A percentile compares a stretch with the other conserved stretches of the same genome.
Conservation (phyloP, 2,888 invertebrate genomes). For the Tetrapedia diversipes region DNA sequence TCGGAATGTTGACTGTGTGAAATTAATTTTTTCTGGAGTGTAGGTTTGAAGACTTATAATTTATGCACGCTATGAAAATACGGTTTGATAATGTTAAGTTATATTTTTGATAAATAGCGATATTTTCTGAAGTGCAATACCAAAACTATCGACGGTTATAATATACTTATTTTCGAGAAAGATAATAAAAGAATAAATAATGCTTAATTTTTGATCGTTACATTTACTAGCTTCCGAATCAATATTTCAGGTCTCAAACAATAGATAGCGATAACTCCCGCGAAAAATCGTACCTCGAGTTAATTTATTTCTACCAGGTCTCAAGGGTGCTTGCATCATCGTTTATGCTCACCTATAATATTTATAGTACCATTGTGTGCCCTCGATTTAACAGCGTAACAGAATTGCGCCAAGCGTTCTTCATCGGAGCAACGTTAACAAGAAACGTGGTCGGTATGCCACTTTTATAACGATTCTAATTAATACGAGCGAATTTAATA, state of each 20-base stretch:
- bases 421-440: background rate
- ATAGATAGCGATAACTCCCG: background rate
- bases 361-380: background rate
- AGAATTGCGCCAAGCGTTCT: background rate
- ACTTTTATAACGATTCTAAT: conserved; percentile 19
- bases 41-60: too few relatives aligned
- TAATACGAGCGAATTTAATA: conserved; percentile 4
- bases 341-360: background rate
- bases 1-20: too few relatives aligned
- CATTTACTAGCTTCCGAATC: background rate
- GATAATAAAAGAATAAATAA: too few relatives aligned
- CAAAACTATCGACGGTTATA: too few relatives aligned
- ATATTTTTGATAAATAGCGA: too few relatives aligned
- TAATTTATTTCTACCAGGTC: background rate
- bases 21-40: too few relatives aligned
- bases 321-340: background rate
- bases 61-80: too few relatives aligned
- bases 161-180: too few relatives aligned
- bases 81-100: too few relatives aligned
- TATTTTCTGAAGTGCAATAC: too few relatives aligned
- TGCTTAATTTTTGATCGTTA: background rate
- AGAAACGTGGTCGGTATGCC: background rate
- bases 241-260: background rate
- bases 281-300: background rate
- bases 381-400: background rate